Base-by-base conservation (phyloP, 1,140 invertebrate species). In the Psilanteris sp. region DNA sequence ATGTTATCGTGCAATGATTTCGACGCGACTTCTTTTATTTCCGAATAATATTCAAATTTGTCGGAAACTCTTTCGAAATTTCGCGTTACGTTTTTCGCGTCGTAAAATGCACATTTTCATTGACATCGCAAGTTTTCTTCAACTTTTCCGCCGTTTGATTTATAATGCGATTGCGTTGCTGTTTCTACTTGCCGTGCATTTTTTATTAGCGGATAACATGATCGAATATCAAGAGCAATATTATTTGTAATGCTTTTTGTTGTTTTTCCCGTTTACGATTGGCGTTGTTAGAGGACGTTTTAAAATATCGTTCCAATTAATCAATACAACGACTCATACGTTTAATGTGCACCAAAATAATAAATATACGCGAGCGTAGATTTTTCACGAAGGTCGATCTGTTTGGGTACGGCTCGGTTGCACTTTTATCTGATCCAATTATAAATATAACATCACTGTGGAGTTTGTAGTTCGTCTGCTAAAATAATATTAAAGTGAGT, bases 201-300 rank as follows among this genome's bases (percentile, higher is more conserved):
- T 68, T 48, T 57, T 34, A 43, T 50, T 27, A 68, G 64, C 18
- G 31, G 52, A 43, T 68, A 59, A 37, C 41, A 41, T 59, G 9
- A 27, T 57, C 52, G 43, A 50, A 29, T 34, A 39, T 39, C 31
- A 37, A 55, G 50, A 57, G n/a, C n/a, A n/a, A 57, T 39, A 68
- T 57, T 68, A 68, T 68, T 57, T 39, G 32, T 24, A 55, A 57
- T 57, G 18, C 48, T 57, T 68, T 68, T 68, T 34, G 50, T 68
- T 67, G 48, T 2, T 55, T 68, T 68, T 54, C 55, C 37, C 29
- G 27, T 34, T 32, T 32, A 39, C 29, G 18, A 44, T 43, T 43
- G 8, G 59, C 16, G n/a, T 26, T 13, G 8, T 15, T n/a, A 34
- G 41, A 27, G 37, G 36, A 41, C 0, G 32, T 10, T 64, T 32